These are phyloP conservation scores for Pseudolaguvia tuberculata DNA, from an alignment of 2,113 vertebrate species.

Conservation along the genomic window DNA sequence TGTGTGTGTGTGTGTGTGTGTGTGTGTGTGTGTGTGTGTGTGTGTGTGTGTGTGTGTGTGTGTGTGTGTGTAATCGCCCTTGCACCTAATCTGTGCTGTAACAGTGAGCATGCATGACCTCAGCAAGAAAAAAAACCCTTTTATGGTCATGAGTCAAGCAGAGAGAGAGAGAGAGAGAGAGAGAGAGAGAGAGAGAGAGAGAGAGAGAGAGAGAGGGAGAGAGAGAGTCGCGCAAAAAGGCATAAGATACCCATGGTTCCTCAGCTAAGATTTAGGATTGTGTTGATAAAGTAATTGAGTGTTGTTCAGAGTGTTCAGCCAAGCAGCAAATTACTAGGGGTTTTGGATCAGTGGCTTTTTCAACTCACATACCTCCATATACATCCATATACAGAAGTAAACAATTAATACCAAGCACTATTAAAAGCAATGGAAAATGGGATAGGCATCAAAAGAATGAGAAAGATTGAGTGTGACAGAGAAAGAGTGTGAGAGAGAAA, in stretches of 20 bases:
- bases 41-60: constrained; percentile 5
- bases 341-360: not conserved
- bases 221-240: constrained; percentile 9
- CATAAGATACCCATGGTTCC: constrained; percentile 1
- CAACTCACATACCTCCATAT: not conserved
- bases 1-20: constrained; percentile 15
- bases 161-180: constrained; percentile 2
- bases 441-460: too few relatives aligned
- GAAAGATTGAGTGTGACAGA: not conserved
- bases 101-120: constrained; percentile 51
- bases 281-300: constrained; percentile 41
- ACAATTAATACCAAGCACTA: not conserved
- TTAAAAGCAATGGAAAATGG: not conserved
- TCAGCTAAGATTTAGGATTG: constrained; percentile 30
- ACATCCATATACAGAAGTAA: constrained; percentile 1
- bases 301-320: not conserved
- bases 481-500: not conserved
- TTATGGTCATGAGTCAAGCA: constrained; percentile 57
- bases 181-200: constrained; percentile 10
- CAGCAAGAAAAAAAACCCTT: constrained; percentile 45
- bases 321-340: not conserved
- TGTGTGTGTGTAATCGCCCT: not conserved
- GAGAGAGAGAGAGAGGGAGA: not conserved
- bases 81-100: not conserved
- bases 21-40: too few relatives aligned